Percentiles rank a stretch among this genome's conserved stretches.
Conservation (phyloP, 2,797 vertebrate species). For the Atherinosoma microstoma region DNA sequence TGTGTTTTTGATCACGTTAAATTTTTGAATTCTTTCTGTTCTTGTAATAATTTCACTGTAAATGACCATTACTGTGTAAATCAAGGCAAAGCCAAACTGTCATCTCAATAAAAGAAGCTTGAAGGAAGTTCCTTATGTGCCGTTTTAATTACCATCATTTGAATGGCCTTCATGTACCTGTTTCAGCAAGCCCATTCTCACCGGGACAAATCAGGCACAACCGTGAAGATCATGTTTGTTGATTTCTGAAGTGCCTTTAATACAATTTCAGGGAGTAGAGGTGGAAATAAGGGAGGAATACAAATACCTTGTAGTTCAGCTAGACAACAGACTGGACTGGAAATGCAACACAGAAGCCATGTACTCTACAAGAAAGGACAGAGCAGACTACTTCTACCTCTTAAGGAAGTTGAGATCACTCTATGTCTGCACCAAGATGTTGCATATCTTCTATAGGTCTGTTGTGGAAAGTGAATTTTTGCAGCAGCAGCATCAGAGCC, state of each 20-base stretch:
- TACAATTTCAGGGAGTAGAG: neutral
- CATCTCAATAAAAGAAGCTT: slow-evolving; percentile 85
- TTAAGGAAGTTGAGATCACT: no score
- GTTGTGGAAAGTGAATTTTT: no score
- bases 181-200: neutral
- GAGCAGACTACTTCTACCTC: no score
- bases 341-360: no score
- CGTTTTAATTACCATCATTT: neutral
- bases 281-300: no score
- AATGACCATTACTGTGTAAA: slow-evolving; percentile 84
- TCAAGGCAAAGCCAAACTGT: slow-evolving; percentile 74
- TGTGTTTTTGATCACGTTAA: slow-evolving; percentile 63
- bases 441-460: no score
- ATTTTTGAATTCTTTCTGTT: slow-evolving; percentile 29
- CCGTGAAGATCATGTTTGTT: neutral
- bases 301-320: no score
- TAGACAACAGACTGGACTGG: no score
- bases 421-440: no score
- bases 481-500: neutral
- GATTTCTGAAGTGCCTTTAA: neutral
- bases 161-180: neutral
- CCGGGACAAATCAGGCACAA: neutral
- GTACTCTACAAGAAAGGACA: no score
- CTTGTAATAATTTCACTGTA: slow-evolving; percentile 78
- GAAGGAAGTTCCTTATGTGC: slow-evolving; percentile 52